Evolutionary conservation across 2,888 invertebrate species (phyloP), one percentile per base, ranked within the genome.

Genomic region (Furcula furcula): DNA sequence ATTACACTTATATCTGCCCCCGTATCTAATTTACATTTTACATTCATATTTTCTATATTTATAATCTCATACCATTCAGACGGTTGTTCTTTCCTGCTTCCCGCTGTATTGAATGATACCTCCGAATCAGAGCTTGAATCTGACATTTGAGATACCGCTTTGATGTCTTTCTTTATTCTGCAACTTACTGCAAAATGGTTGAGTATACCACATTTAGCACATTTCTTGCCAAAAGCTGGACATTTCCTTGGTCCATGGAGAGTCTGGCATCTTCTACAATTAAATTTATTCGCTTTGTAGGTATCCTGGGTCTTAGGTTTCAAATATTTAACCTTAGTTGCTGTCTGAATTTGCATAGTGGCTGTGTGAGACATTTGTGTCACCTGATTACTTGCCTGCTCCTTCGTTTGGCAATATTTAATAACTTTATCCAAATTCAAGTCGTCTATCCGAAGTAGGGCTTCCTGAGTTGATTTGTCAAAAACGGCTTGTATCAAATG

Each of bases 1-100:
- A 46, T 37, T 7, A 45, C 30, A 29, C 41, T 46, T 0, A 46
- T 28, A 20, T 46, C 46, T 5, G 41, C 41, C 15, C 46, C 46
- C 4, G 36, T 42, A 18, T 46, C 42, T 10, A 42, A 29, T 15
- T 33, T 36, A 20, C 40, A 45, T n/a, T 29, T 23, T 7, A 45
- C 6, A 7, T 11, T 25, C 5, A 15, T 7, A 7, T 33, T 27
- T 14, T 33, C 26, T 7, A 27, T 26, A 7, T 5, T 1, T 10
- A 27, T 14, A 3, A 12, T 2, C 2, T 15, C 14, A 1, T 3
- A n/a, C 27, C 27, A 27, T 5, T 26, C 13, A 7, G 12, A n/a
- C 2, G 12, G n/a, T n/a, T 23, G 9, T 3, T 11, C 11, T 11
- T 11, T n/a, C 2, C 2, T 3, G 2, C 9, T 20, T 5, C 7